These are phyloP conservation scores for Coturnix japonica DNA, from an alignment of 2,113 vertebrate species.

Conservation along the genomic window DNA sequence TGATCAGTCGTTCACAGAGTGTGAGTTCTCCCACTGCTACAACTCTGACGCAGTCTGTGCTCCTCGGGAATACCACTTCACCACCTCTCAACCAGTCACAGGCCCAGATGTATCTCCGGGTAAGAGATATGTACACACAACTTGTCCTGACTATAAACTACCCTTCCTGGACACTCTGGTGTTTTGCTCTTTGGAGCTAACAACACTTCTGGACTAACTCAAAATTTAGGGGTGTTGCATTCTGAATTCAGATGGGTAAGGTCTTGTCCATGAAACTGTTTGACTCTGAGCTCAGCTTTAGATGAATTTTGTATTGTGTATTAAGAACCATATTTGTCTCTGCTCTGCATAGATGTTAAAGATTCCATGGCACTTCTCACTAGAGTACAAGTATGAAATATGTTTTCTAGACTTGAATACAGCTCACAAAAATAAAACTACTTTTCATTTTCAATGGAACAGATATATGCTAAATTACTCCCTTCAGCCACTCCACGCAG, in stretches of 20 bases:
- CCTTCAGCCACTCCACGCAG: not conserved
- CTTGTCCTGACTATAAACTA: not conserved
- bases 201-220: not conserved
- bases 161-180: not conserved
- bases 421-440: not conserved
- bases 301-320: not conserved
- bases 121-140: slow-evolving; percentile 66
- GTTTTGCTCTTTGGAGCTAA: not conserved
- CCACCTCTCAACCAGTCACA: slow-evolving; percentile 85
- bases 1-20: slow-evolving; percentile 82
- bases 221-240: not conserved
- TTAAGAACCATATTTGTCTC: not conserved
- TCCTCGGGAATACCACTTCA: slow-evolving; percentile 89
- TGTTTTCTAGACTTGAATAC: not conserved
- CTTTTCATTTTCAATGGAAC: not conserved
- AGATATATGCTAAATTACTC: not conserved
- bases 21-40: slow-evolving; percentile 87
- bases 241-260: not conserved
- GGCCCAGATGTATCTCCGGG: slow-evolving; percentile 97
- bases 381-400: not conserved
- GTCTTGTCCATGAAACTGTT: not conserved
- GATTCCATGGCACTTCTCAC: slow-evolving; percentile 48
- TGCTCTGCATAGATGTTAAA: slow-evolving; percentile 49
- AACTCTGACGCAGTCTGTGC: slow-evolving; percentile 93
- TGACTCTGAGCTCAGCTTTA: not conserved